A percentile compares a stretch with the other conserved stretches of the same genome.
Evolutionary conservation across 2,888 invertebrate genomes (phyloP).

Genomic region (Pyrrhia umbra): DNA sequence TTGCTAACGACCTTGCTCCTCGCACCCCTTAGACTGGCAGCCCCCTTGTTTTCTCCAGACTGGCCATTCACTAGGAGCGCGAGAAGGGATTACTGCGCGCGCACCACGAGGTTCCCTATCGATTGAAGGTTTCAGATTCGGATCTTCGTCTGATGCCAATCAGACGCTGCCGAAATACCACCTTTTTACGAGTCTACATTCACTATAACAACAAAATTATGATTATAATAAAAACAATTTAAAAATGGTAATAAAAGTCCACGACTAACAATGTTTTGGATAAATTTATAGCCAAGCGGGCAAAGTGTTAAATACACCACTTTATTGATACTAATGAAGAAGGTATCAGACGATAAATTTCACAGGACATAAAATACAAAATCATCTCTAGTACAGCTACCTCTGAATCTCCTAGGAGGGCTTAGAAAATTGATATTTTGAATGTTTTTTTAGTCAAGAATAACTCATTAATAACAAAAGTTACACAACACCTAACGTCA

Average conservation of each 20-base stretch:
- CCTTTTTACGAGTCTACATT: slow-evolving; percentile 19
- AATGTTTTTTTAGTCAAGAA: not conserved
- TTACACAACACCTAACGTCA: not conserved
- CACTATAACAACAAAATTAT: not conserved
- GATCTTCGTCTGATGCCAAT: slow-evolving; percentile 72
- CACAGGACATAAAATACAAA: slow-evolving; percentile 16
- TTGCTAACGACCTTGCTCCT: slow-evolving; percentile 83
- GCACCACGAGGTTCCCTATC: slow-evolving; percentile 84
- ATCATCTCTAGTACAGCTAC: not conserved
- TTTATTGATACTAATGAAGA: slow-evolving; percentile 35
- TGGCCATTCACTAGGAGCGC: slow-evolving; percentile 85
- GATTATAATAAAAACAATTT: slow-evolving; percentile 12
- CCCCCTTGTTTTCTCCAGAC: slow-evolving; percentile 77
- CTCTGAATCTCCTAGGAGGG: not conserved
- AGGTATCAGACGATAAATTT: slow-evolving; percentile 14
- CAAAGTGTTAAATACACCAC: not conserved
- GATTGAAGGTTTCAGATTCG: slow-evolving; percentile 78
- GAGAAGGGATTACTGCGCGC: slow-evolving; percentile 83
- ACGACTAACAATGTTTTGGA: slow-evolving; percentile 27
- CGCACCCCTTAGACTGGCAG: slow-evolving; percentile 74
- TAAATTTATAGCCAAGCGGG: slow-evolving; percentile 25
- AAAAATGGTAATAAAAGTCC: slow-evolving; percentile 22
- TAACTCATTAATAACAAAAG: not conserved
- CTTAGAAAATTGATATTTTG: not conserved
- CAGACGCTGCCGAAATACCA: slow-evolving; percentile 44